Conservation (phyloP, 1,140 invertebrate genomes). For the Zaprionus kolodkinae region DNA sequence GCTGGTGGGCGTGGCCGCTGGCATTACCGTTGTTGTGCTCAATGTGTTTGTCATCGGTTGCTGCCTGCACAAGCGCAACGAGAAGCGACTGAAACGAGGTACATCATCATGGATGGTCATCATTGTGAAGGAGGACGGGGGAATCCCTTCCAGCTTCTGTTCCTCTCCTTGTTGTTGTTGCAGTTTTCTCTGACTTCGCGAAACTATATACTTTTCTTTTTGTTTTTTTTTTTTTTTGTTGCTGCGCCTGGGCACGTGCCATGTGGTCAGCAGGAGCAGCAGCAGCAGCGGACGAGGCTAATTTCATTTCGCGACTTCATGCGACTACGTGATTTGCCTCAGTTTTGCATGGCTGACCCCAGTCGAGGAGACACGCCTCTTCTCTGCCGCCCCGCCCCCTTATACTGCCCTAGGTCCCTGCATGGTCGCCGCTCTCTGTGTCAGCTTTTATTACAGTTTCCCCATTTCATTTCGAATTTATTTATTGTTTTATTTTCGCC, state of each 20-base stretch:
- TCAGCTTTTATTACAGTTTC: constrained; percentile 85
- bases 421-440: constrained; percentile 32
- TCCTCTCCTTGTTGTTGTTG: constrained; percentile 39
- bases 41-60: constrained; percentile 95
- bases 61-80: constrained; percentile 91
- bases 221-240: neutral
- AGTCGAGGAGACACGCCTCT: neutral
- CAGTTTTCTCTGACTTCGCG: neutral
- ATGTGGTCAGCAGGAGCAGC: constrained; percentile 31
- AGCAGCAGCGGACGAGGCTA: constrained; percentile 52
- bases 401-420: neutral
- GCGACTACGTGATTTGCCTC: constrained; percentile 77
- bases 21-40: constrained; percentile 89
- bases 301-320: constrained; percentile 70
- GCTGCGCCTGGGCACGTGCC: constrained; percentile 32
- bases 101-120: constrained; percentile 38
- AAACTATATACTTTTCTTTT: neutral
- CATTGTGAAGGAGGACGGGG: constrained; percentile 2
- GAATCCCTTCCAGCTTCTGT: constrained; percentile 31
- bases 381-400: neutral
- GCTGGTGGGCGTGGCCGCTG: constrained; percentile 89
- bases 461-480: constrained; percentile 74
- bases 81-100: constrained; percentile 88
- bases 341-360: constrained; percentile 38
- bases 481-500: constrained; percentile 78